Conservation (phyloP, 2,888 invertebrate species). For the Hemithea aestivaria region DNA sequence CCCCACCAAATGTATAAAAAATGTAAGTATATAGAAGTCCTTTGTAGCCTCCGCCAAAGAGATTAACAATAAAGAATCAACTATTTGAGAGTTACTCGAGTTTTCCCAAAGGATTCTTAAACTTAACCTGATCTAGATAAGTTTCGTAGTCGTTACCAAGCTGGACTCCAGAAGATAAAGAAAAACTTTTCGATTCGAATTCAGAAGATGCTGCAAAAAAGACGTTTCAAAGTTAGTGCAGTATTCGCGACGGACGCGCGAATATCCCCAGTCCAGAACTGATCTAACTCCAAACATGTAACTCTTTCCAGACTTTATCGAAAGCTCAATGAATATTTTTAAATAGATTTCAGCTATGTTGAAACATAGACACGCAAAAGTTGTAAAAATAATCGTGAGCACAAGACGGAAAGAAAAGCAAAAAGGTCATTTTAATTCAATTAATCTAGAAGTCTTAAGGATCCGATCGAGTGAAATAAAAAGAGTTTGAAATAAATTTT, state of each 20-base stretch:
- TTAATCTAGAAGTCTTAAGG: no score
- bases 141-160: constrained; percentile 46
- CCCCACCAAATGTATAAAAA: no score
- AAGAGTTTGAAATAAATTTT: no score
- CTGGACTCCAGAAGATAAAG: constrained; percentile 57
- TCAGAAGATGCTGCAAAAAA: constrained; percentile 59
- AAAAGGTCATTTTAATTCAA: background rate
- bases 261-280: constrained; percentile 28
- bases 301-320: constrained; percentile 33
- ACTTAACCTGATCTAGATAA: constrained; percentile 37
- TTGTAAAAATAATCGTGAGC: no score
- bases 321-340: no score
- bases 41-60: no score
- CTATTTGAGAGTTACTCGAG: constrained; percentile 2
- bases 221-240: constrained; percentile 47
- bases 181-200: constrained; percentile 61
- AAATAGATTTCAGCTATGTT: no score
- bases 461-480: no score
- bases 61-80: constrained; percentile 2
- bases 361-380: no score
- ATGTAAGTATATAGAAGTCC: no score
- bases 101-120: constrained; percentile 13
- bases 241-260: constrained; percentile 35
- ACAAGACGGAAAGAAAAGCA: no score
- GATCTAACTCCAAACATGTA: constrained; percentile 39